Conservation (phyloP, 2,888 invertebrate genomes). For the Alentia gelatinosa region DNA sequence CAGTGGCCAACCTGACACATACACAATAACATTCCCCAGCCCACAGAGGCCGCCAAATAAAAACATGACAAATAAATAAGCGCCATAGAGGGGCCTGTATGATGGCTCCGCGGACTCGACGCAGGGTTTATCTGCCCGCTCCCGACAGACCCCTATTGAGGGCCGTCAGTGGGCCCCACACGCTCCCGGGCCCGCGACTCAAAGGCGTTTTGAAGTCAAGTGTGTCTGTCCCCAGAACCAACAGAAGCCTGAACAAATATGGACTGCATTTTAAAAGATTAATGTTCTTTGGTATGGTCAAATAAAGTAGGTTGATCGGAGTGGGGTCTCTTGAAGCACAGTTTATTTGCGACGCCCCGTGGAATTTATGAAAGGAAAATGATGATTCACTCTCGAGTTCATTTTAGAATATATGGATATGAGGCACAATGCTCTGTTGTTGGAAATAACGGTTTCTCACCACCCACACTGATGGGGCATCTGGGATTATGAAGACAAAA, state of each 20-base stretch:
- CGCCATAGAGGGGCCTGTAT: background rate
- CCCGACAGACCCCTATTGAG: background rate
- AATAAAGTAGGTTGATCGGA: too few relatives aligned
- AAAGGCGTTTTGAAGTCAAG: background rate
- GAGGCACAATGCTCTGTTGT: too few relatives aligned
- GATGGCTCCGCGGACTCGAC: background rate
- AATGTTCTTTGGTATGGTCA: background rate
- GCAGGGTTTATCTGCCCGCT: background rate
- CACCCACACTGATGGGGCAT: too few relatives aligned
- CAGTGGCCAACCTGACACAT: background rate
- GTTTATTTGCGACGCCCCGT: too few relatives aligned
- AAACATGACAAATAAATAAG: slow-evolving; percentile 22
- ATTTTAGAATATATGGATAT: too few relatives aligned
- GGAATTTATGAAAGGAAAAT: too few relatives aligned
- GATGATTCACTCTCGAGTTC: too few relatives aligned
- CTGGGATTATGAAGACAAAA: too few relatives aligned
- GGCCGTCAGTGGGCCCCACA: background rate
- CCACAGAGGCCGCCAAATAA: background rate
- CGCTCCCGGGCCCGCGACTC: too few relatives aligned
- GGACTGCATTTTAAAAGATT: background rate
- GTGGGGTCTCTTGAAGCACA: background rate
- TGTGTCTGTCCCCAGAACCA: background rate
- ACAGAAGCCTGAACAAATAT: background rate
- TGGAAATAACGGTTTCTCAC: too few relatives aligned
- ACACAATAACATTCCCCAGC: slow-evolving; percentile 6